Conservation (phyloP, 2,888 invertebrate species). For the Heteromyza rotundicornis region DNA sequence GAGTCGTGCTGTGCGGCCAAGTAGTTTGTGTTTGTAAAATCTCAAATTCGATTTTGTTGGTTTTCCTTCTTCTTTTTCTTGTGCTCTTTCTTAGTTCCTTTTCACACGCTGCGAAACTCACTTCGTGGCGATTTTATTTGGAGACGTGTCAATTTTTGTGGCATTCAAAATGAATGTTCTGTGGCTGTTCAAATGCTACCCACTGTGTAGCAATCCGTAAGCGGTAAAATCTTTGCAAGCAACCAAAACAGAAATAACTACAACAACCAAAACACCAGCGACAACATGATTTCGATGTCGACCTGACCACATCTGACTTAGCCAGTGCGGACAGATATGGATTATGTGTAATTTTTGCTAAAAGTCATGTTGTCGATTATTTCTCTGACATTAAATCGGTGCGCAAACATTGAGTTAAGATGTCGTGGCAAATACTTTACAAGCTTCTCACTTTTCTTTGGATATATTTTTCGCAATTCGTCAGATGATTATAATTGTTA, state of each 20-base stretch:
- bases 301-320: conserved; percentile 6
- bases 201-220: background rate
- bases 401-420: background rate
- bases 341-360: conserved; percentile 9
- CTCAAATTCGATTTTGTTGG: background rate
- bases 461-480: no score
- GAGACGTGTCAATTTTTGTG: conserved; percentile 23
- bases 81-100: background rate
- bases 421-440: no score
- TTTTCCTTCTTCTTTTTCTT: conserved; percentile 2
- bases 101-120: background rate
- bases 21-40: background rate
- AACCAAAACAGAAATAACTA: background rate
- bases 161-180: conserved; percentile 13
- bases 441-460: no score
- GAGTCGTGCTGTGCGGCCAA: background rate
- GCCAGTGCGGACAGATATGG: conserved; percentile 8
- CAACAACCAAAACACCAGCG: no score
- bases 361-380: conserved; percentile 16
- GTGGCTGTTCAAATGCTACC: no score
- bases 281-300: background rate
- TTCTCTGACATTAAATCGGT: conserved; percentile 19
- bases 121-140: background rate
- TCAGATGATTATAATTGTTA: no score
- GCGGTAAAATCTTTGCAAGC: background rate